phyloP scores from a whole-genome alignment of 1,140 invertebrate species.

The Metopolophium dirhodum region DNA sequence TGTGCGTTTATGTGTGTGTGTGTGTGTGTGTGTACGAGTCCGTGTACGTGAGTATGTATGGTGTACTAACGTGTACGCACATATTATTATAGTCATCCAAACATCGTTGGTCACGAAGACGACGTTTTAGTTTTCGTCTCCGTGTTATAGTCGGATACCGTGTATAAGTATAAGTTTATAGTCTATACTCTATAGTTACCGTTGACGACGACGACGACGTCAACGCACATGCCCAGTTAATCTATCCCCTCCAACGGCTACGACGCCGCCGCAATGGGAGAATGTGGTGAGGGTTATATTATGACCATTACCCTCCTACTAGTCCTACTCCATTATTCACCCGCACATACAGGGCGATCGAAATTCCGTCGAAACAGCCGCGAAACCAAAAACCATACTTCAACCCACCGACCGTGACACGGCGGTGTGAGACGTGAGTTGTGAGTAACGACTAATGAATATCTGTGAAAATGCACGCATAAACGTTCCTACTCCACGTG shows the following conservation, averaged over 20 bases:
- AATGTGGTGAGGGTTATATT: neutral
- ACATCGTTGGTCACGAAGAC: slow-evolving; percentile 27
- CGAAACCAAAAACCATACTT: neutral
- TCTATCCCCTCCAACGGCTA: neutral
- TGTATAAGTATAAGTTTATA: neutral
- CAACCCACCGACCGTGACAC: neutral
- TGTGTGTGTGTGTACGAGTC: neutral
- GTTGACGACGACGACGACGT: slow-evolving; percentile 13
- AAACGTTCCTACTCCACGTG: neutral
- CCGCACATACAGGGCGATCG: neutral
- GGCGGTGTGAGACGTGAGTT: neutral
- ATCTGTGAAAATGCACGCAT: neutral
- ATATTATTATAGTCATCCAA: neutral
- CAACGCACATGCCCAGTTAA: slow-evolving; percentile 38
- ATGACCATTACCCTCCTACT: slow-evolving; percentile 23
- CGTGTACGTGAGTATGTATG: neutral
- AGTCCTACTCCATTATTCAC: neutral
- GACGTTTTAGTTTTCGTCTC: slow-evolving; percentile 15
- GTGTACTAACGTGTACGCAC: neutral
- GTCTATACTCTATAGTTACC: neutral
- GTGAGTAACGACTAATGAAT: neutral
- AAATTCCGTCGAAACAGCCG: neutral
- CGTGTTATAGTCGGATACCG: neutral
- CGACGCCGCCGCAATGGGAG: neutral
- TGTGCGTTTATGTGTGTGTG: neutral